Base-by-base conservation (phyloP, 2,888 invertebrate genomes). In the Dorcus hopei region DNA sequence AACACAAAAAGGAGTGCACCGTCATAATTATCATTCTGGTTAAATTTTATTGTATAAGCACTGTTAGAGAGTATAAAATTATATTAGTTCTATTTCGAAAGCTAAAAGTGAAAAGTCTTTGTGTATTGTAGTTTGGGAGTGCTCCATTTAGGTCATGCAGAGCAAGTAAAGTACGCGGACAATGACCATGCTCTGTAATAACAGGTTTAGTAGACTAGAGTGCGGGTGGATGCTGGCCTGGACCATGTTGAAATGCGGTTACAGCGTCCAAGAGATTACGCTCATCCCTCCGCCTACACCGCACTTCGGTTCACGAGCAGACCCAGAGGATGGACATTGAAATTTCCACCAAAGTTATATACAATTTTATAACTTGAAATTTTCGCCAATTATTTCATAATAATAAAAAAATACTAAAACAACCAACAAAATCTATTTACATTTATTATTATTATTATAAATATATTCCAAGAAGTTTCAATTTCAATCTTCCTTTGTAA, bases 141-240 rank as follows among this genome's bases (percentile, higher is more conserved):
- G 74, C 72, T 74, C 74, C 73, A 74, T 73, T 74, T 74, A 74
- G 73, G 73, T 74, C 74, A 73, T 68, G 70, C 70, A 62, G 66
- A 72, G 70, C 74, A 72, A 74, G 73, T 74, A 74, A 73, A 67
- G 73, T 73, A 62, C 72, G 71, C 73, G 74, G 72, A 72, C 72
- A 74, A 72, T 72, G 74, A 71, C 70, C 71, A 72, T 70, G 69
- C 68, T 63, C 64, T 62, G 71, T 73, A 74, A 74, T 74, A 74
- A 74, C 74, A 74, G 74, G 74, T 74, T 74, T 74, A 65, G 69
- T 72, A 72, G 71, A 72, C 74, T 74, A 73, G 71, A 73, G 74
- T 74, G 74, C 74, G 74, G 74, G 74, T 74, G 74, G 74, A 74
- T 72, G 71, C 61, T 68, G 67, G 63, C 60, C 63, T 67, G 69